Percentiles rank a stretch among this genome's conserved stretches.
phyloP scores from a whole-genome alignment of 2,888 invertebrate genomes.

The Synanthedon vespiformis region DNA sequence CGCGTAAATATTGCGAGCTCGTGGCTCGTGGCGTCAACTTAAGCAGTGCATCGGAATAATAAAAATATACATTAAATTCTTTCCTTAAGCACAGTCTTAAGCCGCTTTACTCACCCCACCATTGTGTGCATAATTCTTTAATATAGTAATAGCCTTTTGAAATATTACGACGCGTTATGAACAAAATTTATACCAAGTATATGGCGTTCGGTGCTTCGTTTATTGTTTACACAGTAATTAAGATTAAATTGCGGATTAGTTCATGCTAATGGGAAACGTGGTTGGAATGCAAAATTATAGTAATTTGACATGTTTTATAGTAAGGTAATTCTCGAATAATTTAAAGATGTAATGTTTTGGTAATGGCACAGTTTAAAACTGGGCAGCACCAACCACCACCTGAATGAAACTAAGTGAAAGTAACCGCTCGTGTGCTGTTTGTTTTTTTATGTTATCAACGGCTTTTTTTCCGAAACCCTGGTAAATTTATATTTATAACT shows the following conservation, averaged over 20 bases:
- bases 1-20: no score
- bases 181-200: slow-evolving; percentile 42
- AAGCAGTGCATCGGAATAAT: neutral
- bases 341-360: neutral
- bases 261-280: slow-evolving; percentile 34
- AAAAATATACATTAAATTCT: slow-evolving; percentile 32
- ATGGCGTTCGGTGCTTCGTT: slow-evolving; percentile 27
- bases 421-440: no score
- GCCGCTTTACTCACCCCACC: slow-evolving; percentile 2
- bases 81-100: slow-evolving; percentile 24
- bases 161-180: slow-evolving; percentile 42
- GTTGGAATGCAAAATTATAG: slow-evolving; percentile 5
- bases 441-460: no score
- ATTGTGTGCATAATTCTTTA: slow-evolving; percentile 47
- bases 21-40: neutral
- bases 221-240: slow-evolving; percentile 49
- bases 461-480: no score
- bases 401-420: no score
- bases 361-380: neutral
- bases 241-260: slow-evolving; percentile 26
- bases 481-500: no score
- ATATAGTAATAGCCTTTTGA: slow-evolving; percentile 38
- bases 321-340: neutral
- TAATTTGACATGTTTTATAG: neutral
- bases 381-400: no score